phyloP scores from a whole-genome alignment of 2,113 vertebrate genomes.

The Tinamus guttatus region DNA sequence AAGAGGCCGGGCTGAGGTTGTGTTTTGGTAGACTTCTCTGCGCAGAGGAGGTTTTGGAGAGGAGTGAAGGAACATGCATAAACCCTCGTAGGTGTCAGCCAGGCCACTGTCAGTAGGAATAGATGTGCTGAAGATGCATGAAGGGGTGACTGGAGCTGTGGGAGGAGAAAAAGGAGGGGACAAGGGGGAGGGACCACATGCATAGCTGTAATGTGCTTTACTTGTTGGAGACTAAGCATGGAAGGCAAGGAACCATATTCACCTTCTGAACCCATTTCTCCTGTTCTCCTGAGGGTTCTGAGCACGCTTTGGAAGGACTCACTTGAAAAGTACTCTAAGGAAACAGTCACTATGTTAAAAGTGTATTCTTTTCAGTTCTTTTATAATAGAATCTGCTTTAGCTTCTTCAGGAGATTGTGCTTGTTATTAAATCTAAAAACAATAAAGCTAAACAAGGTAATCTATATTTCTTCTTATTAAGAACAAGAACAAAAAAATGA shows the following conservation, averaged over 20 bases:
- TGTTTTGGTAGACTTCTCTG: not conserved
- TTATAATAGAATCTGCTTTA: slow-evolving; percentile 2
- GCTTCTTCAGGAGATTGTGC: not conserved
- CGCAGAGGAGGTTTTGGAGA: not conserved
- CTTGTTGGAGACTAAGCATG: not conserved
- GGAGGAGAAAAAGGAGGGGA: not conserved
- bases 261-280: not conserved
- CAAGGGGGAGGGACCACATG: accelerated
- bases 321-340: not conserved
- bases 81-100: not conserved
- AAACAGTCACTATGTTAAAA: not conserved
- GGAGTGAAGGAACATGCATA: accelerated
- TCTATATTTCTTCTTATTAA: not conserved
- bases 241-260: not conserved
- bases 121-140: not conserved
- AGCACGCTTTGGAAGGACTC: not conserved
- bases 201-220: not conserved
- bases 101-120: not conserved
- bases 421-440: not conserved
- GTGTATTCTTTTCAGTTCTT: not conserved
- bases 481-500: not conserved
- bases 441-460: not conserved
- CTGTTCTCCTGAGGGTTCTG: not conserved
- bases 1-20: not conserved
- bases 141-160: not conserved